phyloP scores from a whole-genome alignment of 2,888 invertebrate genomes.

The Quadriops clusia region DNA sequence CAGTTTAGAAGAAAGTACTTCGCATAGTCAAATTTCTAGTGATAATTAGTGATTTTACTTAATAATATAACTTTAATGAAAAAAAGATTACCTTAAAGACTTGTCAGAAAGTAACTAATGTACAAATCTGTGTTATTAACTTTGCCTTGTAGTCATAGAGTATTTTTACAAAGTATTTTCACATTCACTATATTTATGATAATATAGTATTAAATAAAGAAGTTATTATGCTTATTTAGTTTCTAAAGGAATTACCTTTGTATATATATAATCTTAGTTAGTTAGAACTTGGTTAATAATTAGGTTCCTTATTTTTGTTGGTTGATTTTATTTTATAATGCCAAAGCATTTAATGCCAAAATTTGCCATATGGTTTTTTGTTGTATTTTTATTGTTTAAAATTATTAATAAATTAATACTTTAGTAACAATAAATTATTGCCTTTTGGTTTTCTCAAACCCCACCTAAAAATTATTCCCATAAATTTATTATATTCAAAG shows the following conservation, averaged over 20 bases:
- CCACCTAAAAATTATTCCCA: too few species aligned
- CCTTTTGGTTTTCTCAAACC: too few species aligned
- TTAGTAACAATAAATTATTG: too few species aligned
- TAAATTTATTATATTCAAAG: too few species aligned
- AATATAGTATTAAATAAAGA: conserved; percentile 13
- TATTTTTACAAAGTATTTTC: conserved; percentile 38
- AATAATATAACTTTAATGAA: conserved; percentile 10
- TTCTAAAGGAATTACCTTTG: too few species aligned
- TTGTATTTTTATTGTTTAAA: conserved; percentile 25
- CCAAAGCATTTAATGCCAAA: conserved; percentile 41
- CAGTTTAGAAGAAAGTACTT: conserved; percentile 11
- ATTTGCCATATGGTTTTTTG: conserved; percentile 35
- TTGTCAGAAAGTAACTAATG: conserved; percentile 14
- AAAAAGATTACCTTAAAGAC: too few species aligned
- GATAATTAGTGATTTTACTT: conserved; percentile 24
- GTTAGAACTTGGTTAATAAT: conserved; percentile 22
- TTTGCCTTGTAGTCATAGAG: conserved; percentile 28
- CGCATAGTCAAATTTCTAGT: conserved; percentile 30
- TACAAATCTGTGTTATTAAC: conserved; percentile 21
- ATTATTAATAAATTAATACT: background rate
- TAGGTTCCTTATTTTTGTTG: conserved; percentile 19
- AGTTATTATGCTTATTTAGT: conserved; percentile 4
- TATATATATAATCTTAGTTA: too few species aligned
- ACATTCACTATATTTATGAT: conserved; percentile 19
- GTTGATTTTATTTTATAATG: conserved; percentile 32